Conservation (phyloP, 1,140 invertebrate species). For the Parasteatoda tepidariorum region DNA sequence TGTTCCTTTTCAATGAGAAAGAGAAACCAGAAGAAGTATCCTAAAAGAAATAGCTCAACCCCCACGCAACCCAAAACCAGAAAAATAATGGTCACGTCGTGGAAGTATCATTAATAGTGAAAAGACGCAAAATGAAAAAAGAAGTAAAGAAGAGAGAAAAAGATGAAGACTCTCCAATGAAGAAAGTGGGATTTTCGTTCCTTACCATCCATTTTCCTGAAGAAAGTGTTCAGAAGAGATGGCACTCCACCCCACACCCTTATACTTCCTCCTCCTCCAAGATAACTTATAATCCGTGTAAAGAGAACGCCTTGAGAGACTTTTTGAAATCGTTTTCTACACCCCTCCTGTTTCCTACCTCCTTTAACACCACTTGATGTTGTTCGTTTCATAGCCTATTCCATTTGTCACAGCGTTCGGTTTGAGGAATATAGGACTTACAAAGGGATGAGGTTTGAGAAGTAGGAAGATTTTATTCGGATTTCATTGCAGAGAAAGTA, state of each 20-base stretch:
- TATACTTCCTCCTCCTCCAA: conserved; percentile 5
- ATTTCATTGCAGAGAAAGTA: background rate
- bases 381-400: conserved; percentile 22
- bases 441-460: conserved; percentile 10
- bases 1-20: background rate
- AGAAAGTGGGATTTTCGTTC: conserved; percentile 49
- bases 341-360: conserved; percentile 1
- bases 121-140: conserved; percentile 38
- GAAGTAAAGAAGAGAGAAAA: background rate
- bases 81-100: conserved; percentile 58
- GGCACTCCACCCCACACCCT: too few species aligned
- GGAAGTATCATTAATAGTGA: conserved; percentile 54
- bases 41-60: background rate
- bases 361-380: conserved; percentile 40
- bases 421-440: conserved; percentile 17
- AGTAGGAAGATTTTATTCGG: background rate
- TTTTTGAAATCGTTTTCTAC: conserved; percentile 37
- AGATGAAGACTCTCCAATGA: conserved; percentile 23
- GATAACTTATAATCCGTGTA: conserved; percentile 57
- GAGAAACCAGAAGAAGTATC: background rate
- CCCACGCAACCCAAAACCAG: background rate
- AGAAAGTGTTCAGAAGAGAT: conserved; percentile 27
- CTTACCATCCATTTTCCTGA: background rate
- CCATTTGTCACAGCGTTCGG: conserved; percentile 41
- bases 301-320: conserved; percentile 52